phyloP scores from a whole-genome alignment of 2,797 vertebrate genomes.

The Chelidonichthys spinosus region DNA sequence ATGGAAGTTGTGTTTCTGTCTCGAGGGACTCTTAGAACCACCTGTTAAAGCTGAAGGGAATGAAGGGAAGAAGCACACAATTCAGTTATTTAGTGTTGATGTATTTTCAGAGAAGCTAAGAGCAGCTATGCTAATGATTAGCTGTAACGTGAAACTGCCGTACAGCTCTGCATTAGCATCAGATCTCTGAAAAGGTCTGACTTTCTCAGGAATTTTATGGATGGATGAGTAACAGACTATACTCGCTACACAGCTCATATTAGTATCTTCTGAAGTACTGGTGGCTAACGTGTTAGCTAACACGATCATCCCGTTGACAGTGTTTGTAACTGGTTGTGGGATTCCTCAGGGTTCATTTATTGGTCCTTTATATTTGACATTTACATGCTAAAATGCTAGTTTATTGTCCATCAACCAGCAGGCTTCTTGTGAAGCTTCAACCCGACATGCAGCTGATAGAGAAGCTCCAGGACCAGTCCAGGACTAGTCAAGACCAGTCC shows the following conservation, averaged over 20 bases:
- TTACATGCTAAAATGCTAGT: not conserved
- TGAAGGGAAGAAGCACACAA: not conserved
- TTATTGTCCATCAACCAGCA: too few species aligned
- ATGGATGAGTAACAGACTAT: not conserved
- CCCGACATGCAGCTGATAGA: too few species aligned
- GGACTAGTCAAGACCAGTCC: too few species aligned
- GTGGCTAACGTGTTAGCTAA: slow-evolving; percentile 1
- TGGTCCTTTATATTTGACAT: not conserved
- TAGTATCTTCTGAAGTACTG: not conserved
- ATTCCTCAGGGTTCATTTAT: slow-evolving; percentile 5
- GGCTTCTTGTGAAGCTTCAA: not conserved
- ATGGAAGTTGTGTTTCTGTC: not conserved
- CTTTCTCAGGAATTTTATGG: not conserved
- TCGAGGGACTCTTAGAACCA: not conserved
- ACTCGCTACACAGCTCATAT: not conserved
- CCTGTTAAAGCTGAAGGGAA: not conserved
- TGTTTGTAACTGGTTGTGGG: not conserved
- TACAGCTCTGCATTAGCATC: not conserved
- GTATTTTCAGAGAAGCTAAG: not conserved
- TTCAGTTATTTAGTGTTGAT: not conserved
- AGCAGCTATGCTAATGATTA: not conserved
- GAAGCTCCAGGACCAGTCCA: not conserved
- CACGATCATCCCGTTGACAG: too few species aligned
- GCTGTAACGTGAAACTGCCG: not conserved
- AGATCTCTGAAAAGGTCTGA: not conserved